phyloP scores from a whole-genome alignment of 2,113 vertebrate species.

The Phoenicopterus ruber region DNA sequence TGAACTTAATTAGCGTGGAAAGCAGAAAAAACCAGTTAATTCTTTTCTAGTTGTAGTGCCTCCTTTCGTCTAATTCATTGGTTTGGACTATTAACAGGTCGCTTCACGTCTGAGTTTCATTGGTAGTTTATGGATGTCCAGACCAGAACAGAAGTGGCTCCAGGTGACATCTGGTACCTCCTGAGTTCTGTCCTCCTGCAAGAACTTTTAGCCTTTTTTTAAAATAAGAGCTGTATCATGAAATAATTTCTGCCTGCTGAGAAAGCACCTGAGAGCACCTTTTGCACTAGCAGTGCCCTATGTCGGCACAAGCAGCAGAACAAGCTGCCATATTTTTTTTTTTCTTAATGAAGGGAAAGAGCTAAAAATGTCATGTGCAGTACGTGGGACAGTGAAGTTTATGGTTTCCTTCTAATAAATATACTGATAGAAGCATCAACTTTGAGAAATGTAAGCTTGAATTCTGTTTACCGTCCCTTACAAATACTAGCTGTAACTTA shows the following conservation, averaged over 20 bases:
- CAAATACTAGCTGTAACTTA: neutral
- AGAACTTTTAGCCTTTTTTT: neutral
- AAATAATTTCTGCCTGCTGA: neutral
- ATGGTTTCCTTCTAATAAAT: neutral
- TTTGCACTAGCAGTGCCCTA: neutral
- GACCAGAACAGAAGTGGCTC: neutral
- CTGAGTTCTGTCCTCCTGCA: neutral
- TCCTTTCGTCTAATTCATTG: neutral
- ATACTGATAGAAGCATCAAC: neutral
- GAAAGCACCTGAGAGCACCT: neutral
- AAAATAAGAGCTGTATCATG: neutral
- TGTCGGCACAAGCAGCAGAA: neutral
- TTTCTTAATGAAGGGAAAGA: neutral
- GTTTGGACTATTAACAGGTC: neutral
- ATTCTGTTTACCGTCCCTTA: neutral
- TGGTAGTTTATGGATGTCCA: neutral
- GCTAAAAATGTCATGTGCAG: neutral
- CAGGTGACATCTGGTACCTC: neutral
- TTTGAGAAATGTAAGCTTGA: neutral
- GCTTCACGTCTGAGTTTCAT: accelerated
- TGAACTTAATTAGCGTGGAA: neutral
- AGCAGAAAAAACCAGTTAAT: neutral
- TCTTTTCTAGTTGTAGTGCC: neutral
- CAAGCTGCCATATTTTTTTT: accelerated
- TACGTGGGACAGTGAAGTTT: neutral